phyloP scores from a whole-genome alignment of 2,888 invertebrate species.

The Horisme vitalbata region DNA sequence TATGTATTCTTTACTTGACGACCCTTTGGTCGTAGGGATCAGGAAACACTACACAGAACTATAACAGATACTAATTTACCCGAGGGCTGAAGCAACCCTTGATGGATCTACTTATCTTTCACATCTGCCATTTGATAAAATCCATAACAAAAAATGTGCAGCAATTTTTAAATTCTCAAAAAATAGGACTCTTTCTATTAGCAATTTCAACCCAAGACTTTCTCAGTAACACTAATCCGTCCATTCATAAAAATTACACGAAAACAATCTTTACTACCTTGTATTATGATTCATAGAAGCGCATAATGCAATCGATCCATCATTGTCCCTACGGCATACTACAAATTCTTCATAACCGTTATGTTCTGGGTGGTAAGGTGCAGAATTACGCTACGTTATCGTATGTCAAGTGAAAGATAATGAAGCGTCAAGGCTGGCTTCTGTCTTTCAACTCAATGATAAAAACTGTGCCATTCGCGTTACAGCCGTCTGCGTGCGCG shows the following conservation, averaged over 20 bases:
- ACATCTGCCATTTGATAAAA: too few relatives aligned
- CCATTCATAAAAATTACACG: slow-evolving; percentile 8
- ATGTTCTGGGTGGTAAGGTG: slow-evolving; percentile 27
- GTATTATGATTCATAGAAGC: slow-evolving; percentile 20
- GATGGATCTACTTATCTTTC: too few relatives aligned
- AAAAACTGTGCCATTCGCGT: slow-evolving; percentile 49
- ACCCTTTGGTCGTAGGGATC: too few relatives aligned
- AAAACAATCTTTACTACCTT: slow-evolving; percentile 22
- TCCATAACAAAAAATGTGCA: too few relatives aligned
- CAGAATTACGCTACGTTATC: slow-evolving; percentile 35
- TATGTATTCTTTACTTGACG: too few relatives aligned
- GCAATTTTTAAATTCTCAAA: too few relatives aligned
- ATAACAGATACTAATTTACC: too few relatives aligned
- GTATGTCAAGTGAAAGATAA: slow-evolving; percentile 55
- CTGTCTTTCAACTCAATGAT: slow-evolving; percentile 33
- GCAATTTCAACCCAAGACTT: slow-evolving; percentile 12
- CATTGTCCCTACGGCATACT: slow-evolving; percentile 21
- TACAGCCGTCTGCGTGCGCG: slow-evolving; percentile 43
- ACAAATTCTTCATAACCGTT: slow-evolving; percentile 22
- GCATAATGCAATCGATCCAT: slow-evolving; percentile 28
- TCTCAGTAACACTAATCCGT: slow-evolving; percentile 15
- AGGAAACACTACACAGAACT: too few relatives aligned
- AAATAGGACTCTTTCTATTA: slow-evolving; percentile 6
- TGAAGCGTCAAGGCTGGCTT: slow-evolving; percentile 37
- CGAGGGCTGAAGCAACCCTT: too few relatives aligned